Base-by-base conservation (phyloP, 2,113 vertebrate species). In the Phoxinus phoxinus region DNA sequence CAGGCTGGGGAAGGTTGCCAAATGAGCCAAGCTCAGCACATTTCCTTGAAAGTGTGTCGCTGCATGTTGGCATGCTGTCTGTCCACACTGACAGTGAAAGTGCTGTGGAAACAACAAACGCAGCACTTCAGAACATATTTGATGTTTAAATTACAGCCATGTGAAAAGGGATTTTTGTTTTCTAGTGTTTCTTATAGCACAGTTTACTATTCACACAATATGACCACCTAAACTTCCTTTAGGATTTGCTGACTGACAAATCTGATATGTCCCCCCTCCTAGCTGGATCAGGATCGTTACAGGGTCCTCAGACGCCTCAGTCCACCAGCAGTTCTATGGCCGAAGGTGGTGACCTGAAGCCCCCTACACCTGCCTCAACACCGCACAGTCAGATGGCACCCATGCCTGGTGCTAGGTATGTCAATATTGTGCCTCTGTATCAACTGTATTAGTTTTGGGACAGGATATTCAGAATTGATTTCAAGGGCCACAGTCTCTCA, bases 271-370 rank as follows among this genome's bases (percentile, higher is more conserved):
- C 67, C n/a, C 37, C 13, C 46, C 13, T 15, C 23, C 9, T 94
- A 99, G 98, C 98, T 79, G 98, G 98, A 86, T 99, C 98, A 85
- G 98, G 98, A 89, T 99, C 98, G 53, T 96, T 99, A 92, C 98
- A 99, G 93, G 98, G 98, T 73, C 98, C 98, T 85, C 98, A 99
- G 92, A 99, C 98, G 17, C 98, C 98, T 87, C 98, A 99, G 94
- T 99, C 98, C 86, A 98, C 97, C 90, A 99, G 96, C 94, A 99
- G 98, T 92, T 99, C 98, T 6, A 99, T 99, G 98, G 96, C 98
- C 87, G 98, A 99, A 90, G 97, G 98, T 93, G 97, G 97, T 92
- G 98, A 99, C 92, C 87, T 99, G 89, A 99, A 99, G 91, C 98
- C 98, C 65, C 98, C 98, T n/a, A 99, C 98, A 84, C 98, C 98